Evolutionary conservation across 2,797 vertebrate species (phyloP), one percentile per base, ranked within the genome.

Genomic region (Mus caroli): DNA sequence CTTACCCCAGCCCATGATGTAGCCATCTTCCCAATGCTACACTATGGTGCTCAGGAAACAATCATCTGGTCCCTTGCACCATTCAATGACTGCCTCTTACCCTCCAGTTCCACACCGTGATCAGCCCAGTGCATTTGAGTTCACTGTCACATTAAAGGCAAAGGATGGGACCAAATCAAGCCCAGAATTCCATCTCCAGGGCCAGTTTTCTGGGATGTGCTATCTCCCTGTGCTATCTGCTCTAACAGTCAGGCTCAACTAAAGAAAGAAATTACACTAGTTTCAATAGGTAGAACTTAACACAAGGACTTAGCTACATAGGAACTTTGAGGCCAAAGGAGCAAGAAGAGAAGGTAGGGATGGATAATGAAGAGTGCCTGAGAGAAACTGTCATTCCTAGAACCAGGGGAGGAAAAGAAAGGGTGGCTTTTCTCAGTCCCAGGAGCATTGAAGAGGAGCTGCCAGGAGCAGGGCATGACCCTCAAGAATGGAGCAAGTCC

Each of bases 41-140:
- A 69, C 34, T 34, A 26, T 52, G 12, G 17, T 9, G 64, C 4
- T 26, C 11, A 2, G 40, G 40, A 2, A 67, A 28, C 28, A 26
- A 34, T 9, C 24, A 0, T 26, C 1, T 8, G 40, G 69, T 34
- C 1, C 71, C 54, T 69, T 7, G 1, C 3, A 46, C 6, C 56
- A 46, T 22, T 34, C 6, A 5, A 50, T 84, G 40, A 43, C 9
- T 26, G 13, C 7, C 14, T 37, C 37, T 10, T 1, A 0, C 22
- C 46, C 43, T 3, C 10, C 1, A 8, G 31, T 52, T 20, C 1
- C 0, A 3, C 0, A 1, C 9, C 20, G 0, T 0, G 60, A 13
- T 4, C 15, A 62, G 6, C 5, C 17, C 0, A 6, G 4, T 0
- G 37, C n/a, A 2, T 58, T 3, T 50, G 22, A 58, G 28, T 73